phyloP scores from a whole-genome alignment of 2,113 vertebrate species.

The Vicugna pacos region DNA sequence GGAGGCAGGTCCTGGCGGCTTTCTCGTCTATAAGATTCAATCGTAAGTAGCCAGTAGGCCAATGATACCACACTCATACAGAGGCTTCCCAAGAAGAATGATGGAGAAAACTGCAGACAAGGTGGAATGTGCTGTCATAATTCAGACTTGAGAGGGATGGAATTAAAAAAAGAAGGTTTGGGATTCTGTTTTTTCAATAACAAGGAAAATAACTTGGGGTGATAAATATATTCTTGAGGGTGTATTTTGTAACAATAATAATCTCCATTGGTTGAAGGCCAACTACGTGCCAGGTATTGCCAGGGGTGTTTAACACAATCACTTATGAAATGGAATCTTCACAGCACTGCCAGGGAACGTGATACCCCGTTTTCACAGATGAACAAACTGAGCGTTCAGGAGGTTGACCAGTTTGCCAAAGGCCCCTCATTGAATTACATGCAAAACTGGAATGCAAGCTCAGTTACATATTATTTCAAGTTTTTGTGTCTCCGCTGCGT shows the following conservation, averaged over 20 bases:
- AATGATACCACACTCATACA: conserved; percentile 74
- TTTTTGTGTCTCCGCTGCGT: background rate
- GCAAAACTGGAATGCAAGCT: background rate
- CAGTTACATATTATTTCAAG: background rate
- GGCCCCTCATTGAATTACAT: background rate
- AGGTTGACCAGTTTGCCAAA: background rate
- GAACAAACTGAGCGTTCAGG: background rate
- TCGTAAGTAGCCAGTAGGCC: conserved; percentile 63
- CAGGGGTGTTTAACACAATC: background rate
- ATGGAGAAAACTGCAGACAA: background rate
- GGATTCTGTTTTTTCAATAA: background rate
- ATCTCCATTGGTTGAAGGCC: background rate
- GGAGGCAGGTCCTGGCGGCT: conserved; percentile 65
- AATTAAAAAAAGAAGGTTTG: background rate
- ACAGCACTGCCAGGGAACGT: background rate
- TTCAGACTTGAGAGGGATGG: background rate
- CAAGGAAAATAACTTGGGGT: background rate
- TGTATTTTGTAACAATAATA: conserved; percentile 12
- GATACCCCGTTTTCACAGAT: background rate
- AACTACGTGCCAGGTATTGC: background rate
- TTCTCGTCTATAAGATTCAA: conserved; percentile 65
- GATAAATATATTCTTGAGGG: background rate
- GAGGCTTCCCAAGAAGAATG: background rate
- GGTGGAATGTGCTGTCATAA: background rate
- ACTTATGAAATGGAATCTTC: background rate